Base-by-base conservation (phyloP, 1,140 invertebrate species). In the Leptinotarsa defecta region DNA sequence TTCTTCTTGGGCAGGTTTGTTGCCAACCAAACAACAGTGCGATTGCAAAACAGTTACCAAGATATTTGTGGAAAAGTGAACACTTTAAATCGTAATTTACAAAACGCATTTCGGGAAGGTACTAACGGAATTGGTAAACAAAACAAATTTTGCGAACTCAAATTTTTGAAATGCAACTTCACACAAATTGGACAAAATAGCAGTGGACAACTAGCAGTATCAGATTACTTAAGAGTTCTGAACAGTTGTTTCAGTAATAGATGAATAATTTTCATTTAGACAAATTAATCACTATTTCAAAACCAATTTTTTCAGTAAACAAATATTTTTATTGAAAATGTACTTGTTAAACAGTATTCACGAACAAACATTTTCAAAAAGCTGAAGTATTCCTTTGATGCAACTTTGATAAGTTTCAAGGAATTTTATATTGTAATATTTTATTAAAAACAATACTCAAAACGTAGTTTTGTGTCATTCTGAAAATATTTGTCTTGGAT, bases 191-290 rank as follows among this genome's bases (percentile, higher is more conserved):
- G 65, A 68, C 24, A 24, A 22, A 68, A 68, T 43, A 17, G 27
- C 24, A 68, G 24, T 15, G 65, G 65, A 27, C 65, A 68, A 68
- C 65, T 68, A n/a, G 24, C 8, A 68, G 65, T 43, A 5, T 24
- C 22, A 13, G 65, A 68, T 68, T 68, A 68, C 17, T 68, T 68
- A 43, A 68, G 43, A 68, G 27, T 24, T 11, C 65, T 68, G 19
- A 68, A 68, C 24, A 68, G 65, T 24, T 68, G 65, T 68, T 68
- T 68, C n/a, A 43, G 65, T 68, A 43, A 68, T 43, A 27, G 65
- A n/a, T 68, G 43, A 68, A 57, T 19, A 57, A 13, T 57, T 5
- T 19, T 13, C n/a, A 57, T n/a, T 19, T 57, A 17, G 6, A 19
- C 4, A 57, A 57, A 57, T 57, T 11, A 43, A 43, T 43, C 34